Evolutionary conservation across 1,140 invertebrate genomes (phyloP), one percentile per base, ranked within the genome.

Genomic region (Apolygus lucorum): DNA sequence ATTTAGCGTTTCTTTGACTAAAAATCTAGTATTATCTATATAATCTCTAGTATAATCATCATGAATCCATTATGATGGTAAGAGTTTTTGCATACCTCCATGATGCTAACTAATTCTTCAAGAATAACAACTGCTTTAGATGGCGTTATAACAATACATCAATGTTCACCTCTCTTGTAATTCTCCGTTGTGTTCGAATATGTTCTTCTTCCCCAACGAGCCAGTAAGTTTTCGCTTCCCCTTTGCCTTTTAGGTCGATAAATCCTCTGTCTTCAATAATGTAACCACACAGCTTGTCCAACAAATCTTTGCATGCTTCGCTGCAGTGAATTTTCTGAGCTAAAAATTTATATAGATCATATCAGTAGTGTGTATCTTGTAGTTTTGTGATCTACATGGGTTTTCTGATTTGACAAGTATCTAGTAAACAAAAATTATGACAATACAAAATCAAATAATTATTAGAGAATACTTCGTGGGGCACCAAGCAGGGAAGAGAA

Each of bases 291-390:
- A 95, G 77, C 68, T 85, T 84, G 68, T 90, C 86, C 11, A 96
- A 80, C 1, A 93, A 79, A 0, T 83, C 78, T 68, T 88, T 88
- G 72, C 89, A 91, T 72, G 87, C 85, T 52, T 80, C 79, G 71
- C 91, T 94, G 74, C 91, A 93, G 79, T 95, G 92, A 67, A 96
- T 93, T 76, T 88, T 89, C 25, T 93, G 80, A 4, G 92, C 92
- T 85, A 42, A 42, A 42, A 8, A n/a, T n/a, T n/a, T n/a, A n/a
- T n/a, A n/a, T n/a, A n/a, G n/a, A n/a, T n/a, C n/a, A n/a, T n/a
- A n/a, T n/a, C n/a, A n/a, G n/a, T n/a, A n/a, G n/a, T n/a, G n/a
- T n/a, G n/a, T n/a, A n/a, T n/a, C n/a, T n/a, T n/a, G n/a, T n/a
- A n/a, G n/a, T n/a, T n/a, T n/a, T n/a, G n/a, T n/a, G n/a, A n/a